phyloP scores from a whole-genome alignment of 2,888 invertebrate species.

The Cerastis leucographa region DNA sequence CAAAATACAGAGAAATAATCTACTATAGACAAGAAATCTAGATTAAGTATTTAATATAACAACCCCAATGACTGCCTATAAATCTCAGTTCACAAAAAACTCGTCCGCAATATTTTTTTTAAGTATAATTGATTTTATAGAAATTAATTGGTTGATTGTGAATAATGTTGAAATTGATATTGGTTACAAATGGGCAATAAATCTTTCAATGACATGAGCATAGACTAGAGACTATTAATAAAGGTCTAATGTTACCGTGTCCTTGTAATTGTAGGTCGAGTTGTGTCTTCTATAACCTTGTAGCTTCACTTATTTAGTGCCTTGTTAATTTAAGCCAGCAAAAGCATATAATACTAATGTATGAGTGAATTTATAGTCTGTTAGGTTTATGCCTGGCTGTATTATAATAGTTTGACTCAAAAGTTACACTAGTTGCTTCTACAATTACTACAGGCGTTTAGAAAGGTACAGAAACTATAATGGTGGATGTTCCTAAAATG shows the following conservation, averaged over 20 bases:
- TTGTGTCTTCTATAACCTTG: slow-evolving; percentile 42
- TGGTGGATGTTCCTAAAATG: background rate
- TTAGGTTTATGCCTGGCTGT: slow-evolving; percentile 1
- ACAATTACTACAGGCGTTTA: slow-evolving; percentile 38
- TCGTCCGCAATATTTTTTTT: slow-evolving; percentile 33
- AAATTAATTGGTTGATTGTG: slow-evolving; percentile 33
- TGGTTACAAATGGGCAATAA: slow-evolving; percentile 49
- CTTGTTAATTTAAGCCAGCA: slow-evolving; percentile 18
- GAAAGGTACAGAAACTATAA: background rate
- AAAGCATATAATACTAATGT: background rate
- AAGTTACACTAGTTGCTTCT: slow-evolving; percentile 13
- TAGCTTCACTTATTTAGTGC: slow-evolving; percentile 18
- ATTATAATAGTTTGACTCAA: slow-evolving; percentile 14
- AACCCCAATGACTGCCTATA: background rate
- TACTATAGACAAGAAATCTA: background rate
- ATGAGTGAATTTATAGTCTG: background rate
- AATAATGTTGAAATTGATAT: slow-evolving; percentile 47
- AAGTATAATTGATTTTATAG: slow-evolving; percentile 36
- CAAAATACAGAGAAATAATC: background rate
- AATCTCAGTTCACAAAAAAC: slow-evolving; percentile 10
- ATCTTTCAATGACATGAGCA: slow-evolving; percentile 35
- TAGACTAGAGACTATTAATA: slow-evolving; percentile 24
- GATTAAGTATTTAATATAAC: background rate
- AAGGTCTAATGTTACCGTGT: slow-evolving; percentile 36
- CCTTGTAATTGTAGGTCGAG: slow-evolving; percentile 53